Base-by-base conservation (phyloP, 1,140 invertebrate species). In the Drosophila carrolli region DNA sequence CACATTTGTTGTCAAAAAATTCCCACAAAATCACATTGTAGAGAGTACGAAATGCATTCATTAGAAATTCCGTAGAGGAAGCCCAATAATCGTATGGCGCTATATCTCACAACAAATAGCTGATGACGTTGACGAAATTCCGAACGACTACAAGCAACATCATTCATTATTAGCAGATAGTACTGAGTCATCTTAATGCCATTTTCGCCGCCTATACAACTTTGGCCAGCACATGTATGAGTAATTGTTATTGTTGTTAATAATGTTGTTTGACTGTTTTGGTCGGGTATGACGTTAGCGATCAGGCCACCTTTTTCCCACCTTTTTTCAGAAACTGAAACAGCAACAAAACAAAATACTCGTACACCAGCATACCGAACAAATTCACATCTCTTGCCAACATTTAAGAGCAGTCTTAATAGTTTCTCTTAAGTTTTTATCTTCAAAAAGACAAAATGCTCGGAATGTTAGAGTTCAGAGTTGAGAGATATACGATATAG, bases 241-340 rank as follows among this genome's bases (percentile, higher is more conserved):
- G 40, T 78, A 71, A 77, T 68, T 81, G 53, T 72, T 81, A 35
- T 74, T 66, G 53, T 50, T 70, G 55, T 50, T 50, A 13, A 63
- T 59, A 46, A 71, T 63, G 59, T 50, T 81, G 41, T 67, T 55
- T 58, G 27, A 38, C 61, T 66, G 32, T 29, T 47, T 65, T 38
- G 19, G 10, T 10, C 19, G 11, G 32, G 41, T 59, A 60, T 86
- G 84, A 89, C 84, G 83, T 60, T 81, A 86, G 27, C 60, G 79
- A 86, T 86, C 83, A 86, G 75, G 79, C 83, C 83, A 86, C 79
- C 41, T 86, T 86, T 53, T 88, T 54, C 61, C 48, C 55, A 47
- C 23, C 23, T 23, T 41, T 61, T 38, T 72, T 48, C 61, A 44
- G 29, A 32, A 68, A 59, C 27, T 48, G 54, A 43, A 62, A 61